Evolutionary conservation across 1,140 invertebrate species (phyloP).

Genomic region (Trypoxylus dichotomus): DNA sequence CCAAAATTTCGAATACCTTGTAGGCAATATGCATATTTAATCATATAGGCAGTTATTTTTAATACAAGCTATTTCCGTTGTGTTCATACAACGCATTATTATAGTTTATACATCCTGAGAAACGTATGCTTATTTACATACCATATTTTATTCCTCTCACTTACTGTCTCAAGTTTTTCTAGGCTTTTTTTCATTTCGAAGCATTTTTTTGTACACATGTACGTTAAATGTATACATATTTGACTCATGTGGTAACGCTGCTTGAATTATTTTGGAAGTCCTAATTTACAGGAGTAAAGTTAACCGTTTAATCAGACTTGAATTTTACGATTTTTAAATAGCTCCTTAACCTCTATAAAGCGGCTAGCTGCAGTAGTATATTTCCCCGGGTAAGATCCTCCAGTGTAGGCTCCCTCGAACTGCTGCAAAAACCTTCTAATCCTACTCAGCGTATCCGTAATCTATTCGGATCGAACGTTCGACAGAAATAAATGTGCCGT

Average conservation of each 20-base stretch:
- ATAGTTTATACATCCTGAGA: not conserved
- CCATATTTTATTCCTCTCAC: not conserved
- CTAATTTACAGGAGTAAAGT: not conserved
- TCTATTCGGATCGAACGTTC: constrained; percentile 8
- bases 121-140: not conserved
- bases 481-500: constrained; percentile 16
- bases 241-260: not conserved
- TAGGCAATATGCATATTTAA: no score
- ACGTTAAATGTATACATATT: no score
- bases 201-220: no score
- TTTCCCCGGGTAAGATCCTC: not conserved
- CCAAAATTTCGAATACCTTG: no score
- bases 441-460: not conserved
- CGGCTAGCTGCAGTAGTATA: not conserved
- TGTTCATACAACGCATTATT: not conserved
- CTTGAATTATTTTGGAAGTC: not conserved
- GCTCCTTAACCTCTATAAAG: constrained; percentile 6
- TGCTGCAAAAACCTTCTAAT: not conserved
- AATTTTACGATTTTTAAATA: constrained; percentile 24
- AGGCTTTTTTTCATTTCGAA: no score
- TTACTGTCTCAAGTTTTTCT: no score
- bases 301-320: constrained; percentile 14
- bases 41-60: not conserved
- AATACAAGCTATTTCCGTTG: not conserved
- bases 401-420: not conserved